Conservation (phyloP, 1,140 invertebrate genomes). For the Drusus annulatus region DNA sequence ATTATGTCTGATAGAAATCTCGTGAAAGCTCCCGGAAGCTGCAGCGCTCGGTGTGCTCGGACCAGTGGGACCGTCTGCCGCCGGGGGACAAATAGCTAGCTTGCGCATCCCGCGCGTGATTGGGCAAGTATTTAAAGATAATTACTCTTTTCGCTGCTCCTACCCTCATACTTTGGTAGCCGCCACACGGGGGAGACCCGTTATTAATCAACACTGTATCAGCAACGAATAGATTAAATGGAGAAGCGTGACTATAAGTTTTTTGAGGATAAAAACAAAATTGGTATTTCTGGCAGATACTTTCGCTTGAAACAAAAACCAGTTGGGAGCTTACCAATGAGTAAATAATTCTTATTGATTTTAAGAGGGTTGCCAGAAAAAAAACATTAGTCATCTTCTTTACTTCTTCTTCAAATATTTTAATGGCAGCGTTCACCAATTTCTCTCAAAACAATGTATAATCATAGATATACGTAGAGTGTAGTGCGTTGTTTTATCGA, state of each 20-base stretch:
- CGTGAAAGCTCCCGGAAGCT: constrained; percentile 1
- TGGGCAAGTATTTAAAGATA: constrained; percentile 56
- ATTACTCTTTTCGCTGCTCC: constrained; percentile 54
- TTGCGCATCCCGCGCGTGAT: constrained; percentile 55
- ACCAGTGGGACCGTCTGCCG: background rate
- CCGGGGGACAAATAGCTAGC: constrained; percentile 56
- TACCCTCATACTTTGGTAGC: background rate
- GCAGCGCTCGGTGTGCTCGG: background rate
- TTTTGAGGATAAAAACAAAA: no score
- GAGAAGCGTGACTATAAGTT: background rate
- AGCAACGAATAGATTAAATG: background rate
- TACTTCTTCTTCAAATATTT: no score
- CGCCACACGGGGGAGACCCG: background rate
- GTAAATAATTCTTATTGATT: no score
- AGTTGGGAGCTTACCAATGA: no score
- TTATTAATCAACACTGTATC: constrained; percentile 6
- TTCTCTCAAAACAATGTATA: no score
- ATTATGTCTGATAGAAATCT: background rate
- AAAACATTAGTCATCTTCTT: no score
- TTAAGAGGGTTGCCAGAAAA: no score
- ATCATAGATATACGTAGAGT: no score
- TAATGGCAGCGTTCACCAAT: no score
- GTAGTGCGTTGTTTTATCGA: no score
- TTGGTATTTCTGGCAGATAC: no score
- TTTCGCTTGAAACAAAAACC: no score